Conservation (phyloP, 2,113 vertebrate genomes). For the Scatophagus argus region DNA sequence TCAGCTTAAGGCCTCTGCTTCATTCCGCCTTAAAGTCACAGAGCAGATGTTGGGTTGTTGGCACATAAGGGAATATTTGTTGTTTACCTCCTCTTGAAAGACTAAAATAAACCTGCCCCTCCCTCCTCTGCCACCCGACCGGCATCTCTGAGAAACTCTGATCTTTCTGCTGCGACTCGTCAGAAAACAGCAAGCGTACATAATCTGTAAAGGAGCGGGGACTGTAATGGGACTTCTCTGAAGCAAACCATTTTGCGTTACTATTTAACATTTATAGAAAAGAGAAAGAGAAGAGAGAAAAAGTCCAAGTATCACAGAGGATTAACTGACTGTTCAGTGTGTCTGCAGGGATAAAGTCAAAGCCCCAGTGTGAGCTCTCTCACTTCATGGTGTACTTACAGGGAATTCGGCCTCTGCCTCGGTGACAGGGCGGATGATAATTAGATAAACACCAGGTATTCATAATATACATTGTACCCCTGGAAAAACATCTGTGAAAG, state of each 20-base stretch:
- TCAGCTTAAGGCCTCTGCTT: conserved; percentile 29
- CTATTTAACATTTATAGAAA: conserved; percentile 12
- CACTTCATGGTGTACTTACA: neutral
- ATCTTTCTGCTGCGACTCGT: conserved; percentile 32
- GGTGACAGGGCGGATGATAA: neutral
- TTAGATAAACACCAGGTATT: neutral
- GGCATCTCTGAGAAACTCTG: conserved; percentile 35
- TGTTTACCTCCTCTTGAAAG: conserved; percentile 51
- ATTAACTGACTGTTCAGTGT: neutral
- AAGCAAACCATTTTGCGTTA: conserved; percentile 9
- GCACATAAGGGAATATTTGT: conserved; percentile 30
- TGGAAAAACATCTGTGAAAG: neutral
- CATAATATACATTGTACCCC: neutral
- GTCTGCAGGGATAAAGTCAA: conserved; percentile 29
- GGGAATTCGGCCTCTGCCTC: neutral
- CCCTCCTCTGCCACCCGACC: conserved; percentile 5
- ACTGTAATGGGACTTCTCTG: neutral
- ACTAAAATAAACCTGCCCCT: conserved; percentile 60
- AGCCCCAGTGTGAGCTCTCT: conserved; percentile 15
- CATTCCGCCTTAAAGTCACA: conserved; percentile 37
- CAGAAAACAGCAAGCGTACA: conserved; percentile 13
- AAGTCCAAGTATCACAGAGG: neutral
- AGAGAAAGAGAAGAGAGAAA: neutral
- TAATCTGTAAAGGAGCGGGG: conserved; percentile 29
- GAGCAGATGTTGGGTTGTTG: conserved; percentile 32